Conservation (phyloP, 2,113 vertebrate genomes). For the Cygnus buccinator region DNA sequence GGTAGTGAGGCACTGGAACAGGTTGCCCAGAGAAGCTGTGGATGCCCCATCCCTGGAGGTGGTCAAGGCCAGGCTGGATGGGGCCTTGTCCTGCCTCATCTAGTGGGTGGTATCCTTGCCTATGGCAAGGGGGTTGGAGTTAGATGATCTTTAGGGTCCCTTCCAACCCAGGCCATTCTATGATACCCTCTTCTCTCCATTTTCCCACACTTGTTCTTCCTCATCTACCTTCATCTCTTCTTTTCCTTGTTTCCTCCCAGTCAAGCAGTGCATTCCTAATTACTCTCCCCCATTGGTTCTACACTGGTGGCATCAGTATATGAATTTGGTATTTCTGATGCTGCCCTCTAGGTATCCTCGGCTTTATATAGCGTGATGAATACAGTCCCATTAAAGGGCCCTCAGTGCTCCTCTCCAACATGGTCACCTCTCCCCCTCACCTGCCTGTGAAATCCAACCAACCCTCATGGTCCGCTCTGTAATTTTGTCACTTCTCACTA, state of each 20-base stretch:
- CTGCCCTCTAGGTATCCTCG: neutral
- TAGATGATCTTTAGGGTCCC: too few species aligned
- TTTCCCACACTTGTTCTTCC: neutral
- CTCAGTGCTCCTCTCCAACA: fast-evolving
- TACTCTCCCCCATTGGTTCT: neutral
- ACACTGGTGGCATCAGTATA: neutral
- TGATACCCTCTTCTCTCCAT: neutral
- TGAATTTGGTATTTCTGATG: neutral
- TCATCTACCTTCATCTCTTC: neutral
- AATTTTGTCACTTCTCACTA: neutral
- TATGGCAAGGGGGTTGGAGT: too few species aligned
- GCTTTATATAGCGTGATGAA: fast-evolving
- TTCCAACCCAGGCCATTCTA: too few species aligned
- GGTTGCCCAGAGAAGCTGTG: too few species aligned
- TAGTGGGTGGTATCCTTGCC: too few species aligned
- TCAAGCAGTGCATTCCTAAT: neutral
- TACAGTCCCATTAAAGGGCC: neutral
- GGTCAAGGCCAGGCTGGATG: too few species aligned
- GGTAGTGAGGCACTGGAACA: too few species aligned
- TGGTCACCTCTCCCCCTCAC: neutral
- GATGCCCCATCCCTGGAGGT: too few species aligned
- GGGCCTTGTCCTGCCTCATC: too few species aligned
- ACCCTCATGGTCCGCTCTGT: neutral
- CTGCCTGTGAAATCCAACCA: neutral
- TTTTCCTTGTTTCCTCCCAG: neutral